These are phyloP conservation scores for Micromesistius poutassou DNA, from an alignment of 2,797 vertebrate species.

Conservation along the genomic window DNA sequence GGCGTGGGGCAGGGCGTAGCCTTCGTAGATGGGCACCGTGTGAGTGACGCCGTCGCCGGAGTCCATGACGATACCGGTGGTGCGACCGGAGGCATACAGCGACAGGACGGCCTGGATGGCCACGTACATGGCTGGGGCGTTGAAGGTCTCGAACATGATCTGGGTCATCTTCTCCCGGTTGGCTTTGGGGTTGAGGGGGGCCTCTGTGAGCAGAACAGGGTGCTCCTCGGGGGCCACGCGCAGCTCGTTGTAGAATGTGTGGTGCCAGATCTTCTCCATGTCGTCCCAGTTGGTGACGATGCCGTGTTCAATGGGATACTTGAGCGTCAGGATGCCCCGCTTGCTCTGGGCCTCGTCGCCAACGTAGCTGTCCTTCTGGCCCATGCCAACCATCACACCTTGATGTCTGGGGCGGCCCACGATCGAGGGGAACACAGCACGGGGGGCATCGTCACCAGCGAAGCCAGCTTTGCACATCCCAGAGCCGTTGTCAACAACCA, in stretches of 20 bases:
- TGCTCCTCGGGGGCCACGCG: slow-evolving; percentile 92
- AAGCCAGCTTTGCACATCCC: neutral
- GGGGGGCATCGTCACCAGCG: neutral
- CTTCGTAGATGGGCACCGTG: neutral
- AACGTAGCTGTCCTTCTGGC: slow-evolving; percentile 91
- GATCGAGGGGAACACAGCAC: neutral
- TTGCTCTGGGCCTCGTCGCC: slow-evolving; percentile 94
- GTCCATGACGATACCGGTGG: slow-evolving; percentile 52
- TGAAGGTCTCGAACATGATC: slow-evolving; percentile 87
- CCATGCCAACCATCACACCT: slow-evolving; percentile 97
- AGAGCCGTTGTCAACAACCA: neutral
- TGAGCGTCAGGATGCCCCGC: slow-evolving; percentile 87
- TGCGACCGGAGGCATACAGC: slow-evolving; percentile 80
- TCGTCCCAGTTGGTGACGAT: slow-evolving; percentile 90
- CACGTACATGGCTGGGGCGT: slow-evolving; percentile 80
- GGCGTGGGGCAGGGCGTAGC: neutral
- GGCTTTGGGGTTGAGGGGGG: slow-evolving; percentile 96
- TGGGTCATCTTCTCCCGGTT: slow-evolving; percentile 99
- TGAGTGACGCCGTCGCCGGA: neutral
- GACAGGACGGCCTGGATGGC: slow-evolving; percentile 82
- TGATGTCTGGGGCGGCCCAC: slow-evolving; percentile 38
- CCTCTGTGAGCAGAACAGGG: slow-evolving; percentile 93
- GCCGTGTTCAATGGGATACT: slow-evolving; percentile 85
- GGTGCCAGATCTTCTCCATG: slow-evolving; percentile 91
- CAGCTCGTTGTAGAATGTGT: slow-evolving; percentile 90